Evolutionary conservation across 1,140 invertebrate genomes (phyloP).

Genomic region (Nomia melanderi): DNA sequence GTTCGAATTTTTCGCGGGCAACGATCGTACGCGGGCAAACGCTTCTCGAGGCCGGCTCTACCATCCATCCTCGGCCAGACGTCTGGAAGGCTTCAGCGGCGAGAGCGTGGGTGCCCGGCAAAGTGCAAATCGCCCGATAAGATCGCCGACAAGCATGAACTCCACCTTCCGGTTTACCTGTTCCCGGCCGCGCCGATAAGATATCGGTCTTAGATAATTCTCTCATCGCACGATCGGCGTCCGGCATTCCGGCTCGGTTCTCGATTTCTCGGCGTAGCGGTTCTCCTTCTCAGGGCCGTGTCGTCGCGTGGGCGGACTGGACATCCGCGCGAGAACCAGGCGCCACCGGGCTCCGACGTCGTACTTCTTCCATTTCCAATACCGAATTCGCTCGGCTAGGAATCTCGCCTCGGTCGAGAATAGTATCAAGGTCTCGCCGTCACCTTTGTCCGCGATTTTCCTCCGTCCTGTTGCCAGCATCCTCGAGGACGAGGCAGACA

Average conservation of each 20-base stretch:
- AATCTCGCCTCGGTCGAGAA: neutral
- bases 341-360: conserved; percentile 21
- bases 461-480: neutral
- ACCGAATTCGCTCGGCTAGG: neutral
- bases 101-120: conserved; percentile 28
- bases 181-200: conserved; percentile 47
- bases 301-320: conserved; percentile 38
- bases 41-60: neutral
- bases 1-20: no score
- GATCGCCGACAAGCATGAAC: conserved; percentile 48
- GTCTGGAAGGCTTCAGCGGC: conserved; percentile 14
- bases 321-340: conserved; percentile 27
- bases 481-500: neutral
- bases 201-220: conserved; percentile 58
- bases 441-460: neutral
- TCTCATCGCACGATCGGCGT: conserved; percentile 52
- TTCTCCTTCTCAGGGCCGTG: conserved; percentile 56
- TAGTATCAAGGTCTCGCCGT: neutral
- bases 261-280: conserved; percentile 48
- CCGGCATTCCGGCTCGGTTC: conserved; percentile 31
- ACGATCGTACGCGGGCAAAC: no score
- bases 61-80: neutral
- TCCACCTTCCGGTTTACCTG: conserved; percentile 58
- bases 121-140: conserved; percentile 52
- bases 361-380: neutral